Conservation (phyloP, 2,797 vertebrate genomes). For the Clamator glandarius region DNA sequence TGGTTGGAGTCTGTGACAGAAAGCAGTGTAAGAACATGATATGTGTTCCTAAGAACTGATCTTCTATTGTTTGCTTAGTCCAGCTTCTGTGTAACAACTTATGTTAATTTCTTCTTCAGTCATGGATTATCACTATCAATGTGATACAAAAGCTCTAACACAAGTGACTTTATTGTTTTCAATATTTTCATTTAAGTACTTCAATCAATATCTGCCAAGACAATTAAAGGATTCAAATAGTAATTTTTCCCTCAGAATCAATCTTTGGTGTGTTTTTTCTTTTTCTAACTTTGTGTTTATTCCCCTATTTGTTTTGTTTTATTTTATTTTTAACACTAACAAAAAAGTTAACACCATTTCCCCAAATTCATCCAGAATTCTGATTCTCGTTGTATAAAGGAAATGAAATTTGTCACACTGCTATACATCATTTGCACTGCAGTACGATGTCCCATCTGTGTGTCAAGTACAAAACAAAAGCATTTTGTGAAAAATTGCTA, state of each 20-base stretch:
- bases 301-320: constrained; percentile 27
- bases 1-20: neutral
- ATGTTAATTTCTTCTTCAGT: constrained; percentile 25
- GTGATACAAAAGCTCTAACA: constrained; percentile 49
- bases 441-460: constrained; percentile 84
- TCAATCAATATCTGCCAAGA: constrained; percentile 70
- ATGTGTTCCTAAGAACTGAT: neutral
- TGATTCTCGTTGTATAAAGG: constrained; percentile 87
- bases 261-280: neutral
- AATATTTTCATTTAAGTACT: constrained; percentile 68
- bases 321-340: constrained; percentile 25
- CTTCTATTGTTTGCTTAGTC: neutral
- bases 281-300: neutral
- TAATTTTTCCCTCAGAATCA: neutral
- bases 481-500: constrained; percentile 97
- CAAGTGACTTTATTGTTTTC: constrained; percentile 64
- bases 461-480: constrained; percentile 92
- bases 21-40: neutral
- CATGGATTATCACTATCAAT: constrained; percentile 37
- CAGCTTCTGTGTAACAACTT: neutral
- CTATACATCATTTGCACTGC: constrained; percentile 91
- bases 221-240: constrained; percentile 71
- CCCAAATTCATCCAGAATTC: constrained; percentile 80
- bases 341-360: constrained; percentile 67
- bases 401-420: constrained; percentile 90